Percentiles rank a stretch among this genome's conserved stretches.
These are phyloP conservation scores for Sorex maritimensis DNA, from an alignment of 2,797 vertebrate genomes.

Conservation along the genomic window DNA sequence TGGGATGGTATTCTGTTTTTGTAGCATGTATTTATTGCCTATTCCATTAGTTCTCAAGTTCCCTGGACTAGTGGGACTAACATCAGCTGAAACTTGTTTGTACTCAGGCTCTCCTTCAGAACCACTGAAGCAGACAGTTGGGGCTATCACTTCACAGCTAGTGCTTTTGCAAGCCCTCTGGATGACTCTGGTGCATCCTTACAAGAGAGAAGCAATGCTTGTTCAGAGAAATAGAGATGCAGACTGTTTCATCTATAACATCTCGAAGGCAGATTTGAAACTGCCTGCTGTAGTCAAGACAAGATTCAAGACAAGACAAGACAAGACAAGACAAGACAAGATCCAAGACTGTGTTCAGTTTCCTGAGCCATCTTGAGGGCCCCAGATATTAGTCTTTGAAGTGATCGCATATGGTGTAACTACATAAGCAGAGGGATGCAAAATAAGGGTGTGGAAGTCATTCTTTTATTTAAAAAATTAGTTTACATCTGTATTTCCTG, in stretches of 20 bases:
- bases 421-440: neutral
- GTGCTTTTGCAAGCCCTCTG: slow-evolving; percentile 6
- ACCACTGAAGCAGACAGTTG: neutral
- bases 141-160: neutral
- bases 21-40: neutral
- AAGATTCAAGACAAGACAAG: no score
- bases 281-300: neutral
- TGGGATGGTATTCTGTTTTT: slow-evolving; percentile 43
- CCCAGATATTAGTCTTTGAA: neutral
- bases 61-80: neutral
- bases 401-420: neutral
- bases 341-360: no score
- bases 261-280: slow-evolving; percentile 21
- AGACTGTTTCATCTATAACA: neutral
- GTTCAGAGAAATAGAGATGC: slow-evolving; percentile 20
- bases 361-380: no score
- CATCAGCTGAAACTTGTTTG: slow-evolving; percentile 24
- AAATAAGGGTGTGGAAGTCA: slow-evolving; percentile 17
- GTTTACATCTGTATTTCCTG: slow-evolving; percentile 15
- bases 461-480: slow-evolving; percentile 36
- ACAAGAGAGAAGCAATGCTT: neutral
- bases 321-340: no score
- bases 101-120: neutral
- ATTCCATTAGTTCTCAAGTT: neutral
- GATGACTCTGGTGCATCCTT: neutral